These are phyloP conservation scores for Axea sp. DNA, from an alignment of 2,888 invertebrate species.

Conservation along the genomic window DNA sequence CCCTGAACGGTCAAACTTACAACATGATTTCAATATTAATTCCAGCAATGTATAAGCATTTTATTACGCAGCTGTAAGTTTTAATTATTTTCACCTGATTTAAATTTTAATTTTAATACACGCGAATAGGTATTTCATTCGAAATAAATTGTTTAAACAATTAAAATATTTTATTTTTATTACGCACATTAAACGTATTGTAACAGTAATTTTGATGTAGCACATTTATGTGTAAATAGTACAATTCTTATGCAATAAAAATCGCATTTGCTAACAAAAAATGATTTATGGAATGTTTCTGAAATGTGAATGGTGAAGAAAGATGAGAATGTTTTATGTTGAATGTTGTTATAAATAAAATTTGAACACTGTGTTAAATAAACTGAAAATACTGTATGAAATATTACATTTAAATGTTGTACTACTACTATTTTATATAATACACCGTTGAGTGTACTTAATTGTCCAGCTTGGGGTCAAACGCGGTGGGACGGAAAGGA, in stretches of 20 bases:
- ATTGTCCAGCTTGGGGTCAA: constrained; percentile 35
- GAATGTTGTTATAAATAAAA: not conserved
- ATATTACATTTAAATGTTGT: no score
- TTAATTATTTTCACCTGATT: constrained; percentile 3
- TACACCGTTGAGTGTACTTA: constrained; percentile 53
- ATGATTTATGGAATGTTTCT: no score
- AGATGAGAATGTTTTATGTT: not conserved
- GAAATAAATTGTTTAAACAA: no score
- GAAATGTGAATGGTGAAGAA: not conserved
- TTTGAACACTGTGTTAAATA: constrained; percentile 42
- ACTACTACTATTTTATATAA: constrained; percentile 44
- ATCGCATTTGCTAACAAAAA: no score
- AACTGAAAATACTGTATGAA: no score
- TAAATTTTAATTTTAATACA: constrained; percentile 9
- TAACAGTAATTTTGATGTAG: no score
- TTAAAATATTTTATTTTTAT: no score
- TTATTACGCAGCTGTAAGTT: constrained; percentile 33
- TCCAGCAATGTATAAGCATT: constrained; percentile 38
- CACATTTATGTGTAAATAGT: no score
- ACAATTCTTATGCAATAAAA: no score
- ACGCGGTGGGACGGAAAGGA: constrained; percentile 16
- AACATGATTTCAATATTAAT: constrained; percentile 59
- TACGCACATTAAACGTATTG: no score
- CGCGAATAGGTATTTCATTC: no score
- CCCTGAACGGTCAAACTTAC: constrained; percentile 63